Evolutionary conservation across 2,888 invertebrate species (phyloP).

Genomic region (Mechanitis messenoides): DNA sequence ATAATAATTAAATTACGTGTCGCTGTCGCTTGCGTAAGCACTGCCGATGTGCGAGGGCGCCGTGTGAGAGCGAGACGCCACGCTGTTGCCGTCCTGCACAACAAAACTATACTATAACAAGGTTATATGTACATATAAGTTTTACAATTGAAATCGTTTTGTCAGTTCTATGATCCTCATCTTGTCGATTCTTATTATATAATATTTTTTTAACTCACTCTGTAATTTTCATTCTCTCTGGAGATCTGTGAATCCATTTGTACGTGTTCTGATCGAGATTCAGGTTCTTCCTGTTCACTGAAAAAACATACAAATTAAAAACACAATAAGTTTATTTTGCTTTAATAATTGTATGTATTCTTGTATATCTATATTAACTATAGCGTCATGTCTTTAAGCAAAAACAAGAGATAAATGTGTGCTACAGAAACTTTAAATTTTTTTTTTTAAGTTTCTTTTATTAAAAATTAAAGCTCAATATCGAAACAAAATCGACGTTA

Average conservation of each 20-base stretch:
- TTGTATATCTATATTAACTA: too few relatives aligned
- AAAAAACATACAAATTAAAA: conserved; percentile 23
- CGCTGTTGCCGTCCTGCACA: conserved; percentile 52
- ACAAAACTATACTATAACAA: conserved; percentile 3
- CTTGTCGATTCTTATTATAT: not conserved
- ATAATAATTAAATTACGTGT: conserved; percentile 43
- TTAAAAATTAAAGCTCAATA: too few relatives aligned
- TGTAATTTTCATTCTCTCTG: conserved; percentile 60
- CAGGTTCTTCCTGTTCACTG: conserved; percentile 68
- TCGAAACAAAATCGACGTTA: too few relatives aligned
- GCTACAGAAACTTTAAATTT: too few relatives aligned
- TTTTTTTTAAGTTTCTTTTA: too few relatives aligned
- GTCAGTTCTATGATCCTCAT: too few relatives aligned
- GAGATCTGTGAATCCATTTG: conserved; percentile 59
- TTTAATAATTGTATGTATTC: too few relatives aligned
- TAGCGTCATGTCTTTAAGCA: too few relatives aligned
- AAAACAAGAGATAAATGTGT: too few relatives aligned
- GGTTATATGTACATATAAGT: too few relatives aligned
- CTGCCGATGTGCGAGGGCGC: conserved; percentile 56
- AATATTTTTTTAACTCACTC: conserved; percentile 41
- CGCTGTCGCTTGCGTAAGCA: conserved; percentile 64
- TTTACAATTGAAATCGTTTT: too few relatives aligned
- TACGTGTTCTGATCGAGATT: conserved; percentile 63
- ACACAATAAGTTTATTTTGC: too few relatives aligned
- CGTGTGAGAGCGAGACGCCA: conserved; percentile 48